phyloP scores from a whole-genome alignment of 2,888 invertebrate species.

The Neelides folsomi region DNA sequence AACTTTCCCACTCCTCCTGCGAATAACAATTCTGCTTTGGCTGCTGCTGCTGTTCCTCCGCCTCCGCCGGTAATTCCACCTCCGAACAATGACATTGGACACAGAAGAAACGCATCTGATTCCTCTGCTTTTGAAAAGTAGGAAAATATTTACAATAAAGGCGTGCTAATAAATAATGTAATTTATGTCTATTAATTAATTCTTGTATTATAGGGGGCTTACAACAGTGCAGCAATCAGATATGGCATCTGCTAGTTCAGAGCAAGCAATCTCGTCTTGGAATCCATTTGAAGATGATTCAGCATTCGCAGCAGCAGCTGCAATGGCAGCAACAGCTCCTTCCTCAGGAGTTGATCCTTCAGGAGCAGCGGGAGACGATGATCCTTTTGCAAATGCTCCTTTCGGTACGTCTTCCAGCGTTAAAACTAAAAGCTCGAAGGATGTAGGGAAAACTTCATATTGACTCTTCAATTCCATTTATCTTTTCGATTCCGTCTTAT shows the following conservation, averaged over 20 bases:
- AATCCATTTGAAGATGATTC: conserved; percentile 26
- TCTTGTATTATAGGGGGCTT: conserved; percentile 44
- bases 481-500: neutral
- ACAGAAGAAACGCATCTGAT: conserved; percentile 69
- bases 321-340: conserved; percentile 35
- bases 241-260: conserved; percentile 55
- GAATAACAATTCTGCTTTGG: neutral
- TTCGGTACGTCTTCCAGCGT: conserved; percentile 19
- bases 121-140: conserved; percentile 70
- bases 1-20: neutral
- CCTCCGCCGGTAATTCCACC: conserved; percentile 36
- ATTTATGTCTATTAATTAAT: neutral
- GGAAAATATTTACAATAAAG: too few relatives aligned
- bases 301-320: conserved; percentile 34
- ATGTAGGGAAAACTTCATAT: neutral
- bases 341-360: conserved; percentile 33
- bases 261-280: conserved; percentile 38
- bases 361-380: conserved; percentile 13
- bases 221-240: conserved; percentile 41
- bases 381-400: conserved; percentile 28
- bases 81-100: conserved; percentile 40
- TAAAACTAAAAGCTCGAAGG: conserved; percentile 8
- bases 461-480: neutral
- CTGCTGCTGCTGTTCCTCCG: conserved; percentile 1
- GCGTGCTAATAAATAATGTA: neutral